phyloP scores from a whole-genome alignment of 2,797 vertebrate species.

The Poecilia velifera region DNA sequence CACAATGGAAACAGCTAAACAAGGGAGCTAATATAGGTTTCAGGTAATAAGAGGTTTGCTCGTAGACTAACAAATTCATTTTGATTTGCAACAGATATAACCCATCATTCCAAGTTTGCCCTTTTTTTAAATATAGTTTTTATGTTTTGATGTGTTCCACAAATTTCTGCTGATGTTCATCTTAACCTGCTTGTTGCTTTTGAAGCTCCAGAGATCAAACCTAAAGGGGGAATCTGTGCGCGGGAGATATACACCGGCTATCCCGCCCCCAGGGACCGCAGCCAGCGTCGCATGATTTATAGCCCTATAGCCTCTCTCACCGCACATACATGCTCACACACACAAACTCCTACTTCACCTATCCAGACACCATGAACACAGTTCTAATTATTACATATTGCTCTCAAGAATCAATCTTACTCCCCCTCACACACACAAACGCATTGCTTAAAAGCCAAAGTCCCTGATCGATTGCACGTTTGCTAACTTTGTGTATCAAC shows the following conservation, averaged over 20 bases:
- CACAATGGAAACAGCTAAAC: not conserved
- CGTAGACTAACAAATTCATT: not conserved
- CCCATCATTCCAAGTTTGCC: not conserved
- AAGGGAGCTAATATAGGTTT: not conserved
- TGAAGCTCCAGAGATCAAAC: conserved; percentile 28
- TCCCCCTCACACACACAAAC: not conserved
- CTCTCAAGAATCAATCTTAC: conserved; percentile 61
- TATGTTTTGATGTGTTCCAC: conserved; percentile 20
- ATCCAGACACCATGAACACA: conserved; percentile 35
- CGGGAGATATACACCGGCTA: conserved; percentile 42
- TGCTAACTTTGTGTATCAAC: conserved; percentile 36
- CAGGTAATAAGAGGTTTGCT: not conserved
- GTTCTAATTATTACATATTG: conserved; percentile 72
- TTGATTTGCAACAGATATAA: not conserved
- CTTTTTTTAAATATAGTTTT: not conserved
- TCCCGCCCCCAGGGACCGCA: conserved; percentile 50
- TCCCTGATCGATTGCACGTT: conserved; percentile 62
- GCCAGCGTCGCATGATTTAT: conserved; percentile 70
- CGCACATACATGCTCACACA: conserved; percentile 16
- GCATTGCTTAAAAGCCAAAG: conserved; percentile 64
- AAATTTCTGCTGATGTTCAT: conserved; percentile 26
- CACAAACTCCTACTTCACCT: conserved; percentile 23
- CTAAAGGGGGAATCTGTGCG: conserved; percentile 29
- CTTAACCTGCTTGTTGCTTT: conserved; percentile 8
- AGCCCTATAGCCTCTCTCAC: conserved; percentile 57